Evolutionary conservation across 2,113 vertebrate species (phyloP), one percentile per base, ranked within the genome.

Genomic region (Nibea coibor): DNA sequence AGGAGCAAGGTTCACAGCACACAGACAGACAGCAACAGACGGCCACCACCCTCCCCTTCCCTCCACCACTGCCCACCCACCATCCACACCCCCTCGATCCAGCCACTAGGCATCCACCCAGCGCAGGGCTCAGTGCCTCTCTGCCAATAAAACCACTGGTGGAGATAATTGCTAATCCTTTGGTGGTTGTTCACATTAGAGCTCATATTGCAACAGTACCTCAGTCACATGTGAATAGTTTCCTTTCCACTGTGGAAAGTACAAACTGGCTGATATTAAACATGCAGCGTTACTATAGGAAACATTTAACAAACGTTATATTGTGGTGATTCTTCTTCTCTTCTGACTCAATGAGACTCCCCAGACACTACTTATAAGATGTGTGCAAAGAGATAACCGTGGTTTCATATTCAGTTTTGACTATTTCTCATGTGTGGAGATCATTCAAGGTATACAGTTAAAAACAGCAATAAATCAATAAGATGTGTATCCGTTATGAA

Each of bases 11-110:
- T 81, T 92, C 87, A 91, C 74, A 56, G 75, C 82, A 71, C 48
- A 65, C 73, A 94, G 91, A 94, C 75, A 65, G 92, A 94, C 92
- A 94, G 93, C 90, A 59, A 93, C 93, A 94, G 91, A 85, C 56
- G 87, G 84, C 35, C 24, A 16, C 51, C 47, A 10, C 19, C 31
- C 51, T 20, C 65, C 26, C 45, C 53, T 47, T 57, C 24, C 47
- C 31, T 16, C 26, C 48, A 16, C 14, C 10, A 22, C 8, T 39
- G 35, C 35, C 4, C 26, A 2, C 53, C 47, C 22, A 6, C 43
- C n/a, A 7, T 4, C 6, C 57, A 22, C 48, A 54, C 71, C 26
- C 26, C 24, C 47, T 15, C 10, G 15, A 48, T 39, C 71, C 71
- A 53, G 35, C 77, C 15, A 22, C 16, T n/a, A 1, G 9, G 16